Base-by-base conservation (phyloP, 2,888 invertebrate genomes). In the Noctua pronuba region DNA sequence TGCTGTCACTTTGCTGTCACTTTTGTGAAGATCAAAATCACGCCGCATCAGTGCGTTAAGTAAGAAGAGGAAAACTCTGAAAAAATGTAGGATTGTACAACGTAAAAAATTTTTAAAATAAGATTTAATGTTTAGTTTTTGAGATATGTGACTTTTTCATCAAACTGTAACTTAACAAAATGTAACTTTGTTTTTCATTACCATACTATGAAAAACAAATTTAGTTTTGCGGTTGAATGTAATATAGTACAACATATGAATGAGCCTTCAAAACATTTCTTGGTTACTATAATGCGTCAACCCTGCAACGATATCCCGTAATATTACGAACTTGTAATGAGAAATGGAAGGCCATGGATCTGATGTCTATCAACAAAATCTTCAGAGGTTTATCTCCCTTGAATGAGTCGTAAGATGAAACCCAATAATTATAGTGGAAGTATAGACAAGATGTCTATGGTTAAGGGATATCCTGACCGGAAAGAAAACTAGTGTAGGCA, bases 311-410 rank as follows among this genome's bases (percentile, higher is more conserved):
- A 28, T 16, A 41, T 7, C 16, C 35, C 10, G 7, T 66, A 75
- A 24, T 69, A 76, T 80, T 31, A 70, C 28, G 65, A 82, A 66
- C 31, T 41, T 60, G 76, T 70, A 55, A 82, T 66, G 44, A 70
- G 76, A 66, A 70, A 76, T 66, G n/a, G 38, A 38, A 46, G 58
- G 31, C n/a, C n/a, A 31, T 52, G 18, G 44, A 31, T 46, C 38
- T 58, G 38, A 58, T 24, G 44, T 46, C 28, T 58, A 77, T 77
- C 65, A 69, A 66, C 28, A 65, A 81, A 81, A 65, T 52, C 65
- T 41, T 41, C 31, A 1, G 18, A n/a, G 69, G 35, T 66, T 74
- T 70, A 77, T 60, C 49, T 10, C n/a, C 28, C 65, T 24, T 58
- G 31, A 58, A 49, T 46, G 38, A 60, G 38, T 82, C 70, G 44